Base-by-base conservation (phyloP, 1,140 invertebrate species). In the Eueides isabella region DNA sequence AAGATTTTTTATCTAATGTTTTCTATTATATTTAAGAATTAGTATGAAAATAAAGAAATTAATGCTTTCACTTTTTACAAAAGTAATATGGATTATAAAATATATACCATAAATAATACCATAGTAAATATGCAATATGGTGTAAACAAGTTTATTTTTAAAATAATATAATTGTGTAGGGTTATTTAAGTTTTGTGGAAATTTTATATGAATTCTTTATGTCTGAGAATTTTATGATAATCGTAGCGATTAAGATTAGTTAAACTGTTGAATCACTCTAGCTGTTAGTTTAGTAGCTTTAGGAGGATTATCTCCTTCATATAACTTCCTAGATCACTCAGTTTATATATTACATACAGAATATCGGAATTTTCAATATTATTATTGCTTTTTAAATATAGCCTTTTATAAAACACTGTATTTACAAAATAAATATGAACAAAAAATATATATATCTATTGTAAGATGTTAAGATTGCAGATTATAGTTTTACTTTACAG, bases 401-500 rank as follows among this genome's bases (percentile, higher is more conserved):
- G 12, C 35, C 3, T 31, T 38, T 55, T 55, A 55, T 16, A 44
- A 44, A 44, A n/a, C 41, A n/a, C 14, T 23, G n/a, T n/a, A 55
- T 44, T 44, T 19, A 55, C 0, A 12, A 26, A 55, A 9, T 0
- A 5, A 55, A 11, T 3, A 9, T 23, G 7, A n/a, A 19, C n/a
- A 44, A 14, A 55, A 55, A 55, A 11, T 11, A 6, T 2, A n/a
- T 55, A 55, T 2, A 55, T 55, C 7, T 48, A 48, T 48, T 19
- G 44, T 48, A 7, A 14, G n/a, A 38, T 23, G 0, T 55, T 55
- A 55, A 26, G 11, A 55, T 26, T 55, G 23, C 9, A 55, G 48
- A 23, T 12, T 55, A 55, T 55, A 61, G 61, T 33, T 14, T 66
- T 61, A 48, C 71, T 16, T 55, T 67, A 67, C 65, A 67, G 71